Evolutionary conservation across 1,140 invertebrate species (phyloP).

Genomic region (Danaus melanippus): DNA sequence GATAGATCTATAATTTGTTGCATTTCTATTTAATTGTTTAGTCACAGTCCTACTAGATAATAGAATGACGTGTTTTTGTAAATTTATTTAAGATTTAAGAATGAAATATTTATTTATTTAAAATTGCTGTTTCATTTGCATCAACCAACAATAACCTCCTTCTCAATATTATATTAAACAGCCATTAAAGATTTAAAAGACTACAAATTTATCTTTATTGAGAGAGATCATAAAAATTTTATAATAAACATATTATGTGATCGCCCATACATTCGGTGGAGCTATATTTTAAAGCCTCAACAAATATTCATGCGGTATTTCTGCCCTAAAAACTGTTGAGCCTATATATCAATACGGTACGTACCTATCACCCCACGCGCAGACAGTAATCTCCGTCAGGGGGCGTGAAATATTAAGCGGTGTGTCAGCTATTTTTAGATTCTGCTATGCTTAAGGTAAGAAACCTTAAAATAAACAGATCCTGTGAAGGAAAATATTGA

Average conservation of each 20-base stretch:
- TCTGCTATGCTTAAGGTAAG: slow-evolving; percentile 59
- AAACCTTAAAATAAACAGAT: slow-evolving; percentile 7
- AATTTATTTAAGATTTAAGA: slow-evolving; percentile 20
- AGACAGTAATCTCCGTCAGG: slow-evolving; percentile 30
- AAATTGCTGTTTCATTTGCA: no score
- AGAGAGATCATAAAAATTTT: no score
- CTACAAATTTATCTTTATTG: no score
- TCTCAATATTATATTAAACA: no score
- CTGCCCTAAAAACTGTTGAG: no score
- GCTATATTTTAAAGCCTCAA: background rate
- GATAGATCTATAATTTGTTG: slow-evolving; percentile 1
- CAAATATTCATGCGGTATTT: no score
- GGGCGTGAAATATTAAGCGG: slow-evolving; percentile 39
- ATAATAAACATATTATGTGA: no score
- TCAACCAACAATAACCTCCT: no score
- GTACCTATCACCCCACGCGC: slow-evolving; percentile 19
- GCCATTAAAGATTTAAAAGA: no score
- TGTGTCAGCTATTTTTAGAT: slow-evolving; percentile 20
- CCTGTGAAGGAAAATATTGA: slow-evolving; percentile 12
- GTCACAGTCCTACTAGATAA: slow-evolving; percentile 26
- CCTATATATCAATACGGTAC: no score
- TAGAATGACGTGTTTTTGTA: slow-evolving; percentile 26
- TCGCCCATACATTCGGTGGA: background rate
- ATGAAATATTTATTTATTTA: slow-evolving; percentile 7
- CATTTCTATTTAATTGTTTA: slow-evolving; percentile 11